A percentile compares a stretch with the other conserved stretches of the same genome.
Evolutionary conservation across 2,797 vertebrate genomes (phyloP).

Genomic region (Helarctos malayanus): DNA sequence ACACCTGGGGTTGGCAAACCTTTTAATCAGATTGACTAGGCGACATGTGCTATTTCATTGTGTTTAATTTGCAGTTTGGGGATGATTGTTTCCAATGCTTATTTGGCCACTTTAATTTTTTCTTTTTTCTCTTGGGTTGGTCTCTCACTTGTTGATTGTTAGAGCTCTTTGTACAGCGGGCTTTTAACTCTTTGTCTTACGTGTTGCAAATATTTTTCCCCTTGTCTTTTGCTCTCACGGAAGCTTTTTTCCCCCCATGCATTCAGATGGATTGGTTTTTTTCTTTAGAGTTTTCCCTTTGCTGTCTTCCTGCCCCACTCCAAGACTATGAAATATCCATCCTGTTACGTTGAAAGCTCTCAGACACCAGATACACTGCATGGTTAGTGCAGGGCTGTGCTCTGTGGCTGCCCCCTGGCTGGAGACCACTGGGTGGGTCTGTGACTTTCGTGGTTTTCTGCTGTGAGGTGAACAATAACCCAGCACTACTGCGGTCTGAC

Average conservation of each 20-base stretch:
- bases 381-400: neutral
- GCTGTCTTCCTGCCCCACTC: neutral
- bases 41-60: neutral
- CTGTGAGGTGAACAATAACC: neutral
- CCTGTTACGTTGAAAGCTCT: neutral
- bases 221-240: neutral
- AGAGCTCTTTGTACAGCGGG: too few relatives aligned
- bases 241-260: neutral
- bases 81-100: neutral
- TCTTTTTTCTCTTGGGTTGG: neutral
- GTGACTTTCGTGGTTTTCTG: neutral
- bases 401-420: neutral
- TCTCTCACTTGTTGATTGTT: neutral
- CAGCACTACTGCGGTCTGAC: neutral
- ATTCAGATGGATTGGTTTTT: neutral
- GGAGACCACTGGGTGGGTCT: neutral
- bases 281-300: neutral
- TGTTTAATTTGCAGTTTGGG: neutral
- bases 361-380: rapidly evolving
- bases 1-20: neutral
- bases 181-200: neutral
- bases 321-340: neutral
- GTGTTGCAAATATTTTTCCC: neutral
- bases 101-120: neutral
- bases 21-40: rapidly evolving